Conservation (phyloP, 2,113 vertebrate species). For the Rhipidura dahli region DNA sequence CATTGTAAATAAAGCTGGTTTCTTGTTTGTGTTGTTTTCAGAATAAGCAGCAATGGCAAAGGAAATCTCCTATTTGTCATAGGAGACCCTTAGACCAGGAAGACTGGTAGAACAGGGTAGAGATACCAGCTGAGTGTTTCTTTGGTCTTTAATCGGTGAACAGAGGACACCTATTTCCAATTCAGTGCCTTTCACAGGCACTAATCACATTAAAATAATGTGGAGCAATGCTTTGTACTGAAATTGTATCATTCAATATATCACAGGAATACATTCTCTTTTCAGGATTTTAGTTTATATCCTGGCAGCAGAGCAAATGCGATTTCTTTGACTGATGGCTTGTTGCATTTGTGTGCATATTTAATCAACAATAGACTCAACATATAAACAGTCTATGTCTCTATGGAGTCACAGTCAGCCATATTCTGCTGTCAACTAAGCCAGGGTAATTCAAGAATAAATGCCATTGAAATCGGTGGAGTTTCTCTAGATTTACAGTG, state of each 20-base stretch:
- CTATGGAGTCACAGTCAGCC: neutral
- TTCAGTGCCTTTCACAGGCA: conserved; percentile 11
- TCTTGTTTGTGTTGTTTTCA: neutral
- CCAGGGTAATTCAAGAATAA: neutral
- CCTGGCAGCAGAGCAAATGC: conserved; percentile 51
- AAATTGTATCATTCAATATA: conserved; percentile 30
- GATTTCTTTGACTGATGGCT: conserved; percentile 64
- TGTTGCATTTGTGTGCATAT: conserved; percentile 56
- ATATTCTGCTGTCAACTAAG: neutral
- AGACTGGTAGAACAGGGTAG: neutral
- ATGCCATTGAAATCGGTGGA: neutral
- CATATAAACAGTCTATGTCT: conserved; percentile 12
- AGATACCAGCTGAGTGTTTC: neutral
- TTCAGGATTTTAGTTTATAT: conserved; percentile 60
- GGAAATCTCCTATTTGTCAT: neutral
- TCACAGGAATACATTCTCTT: conserved; percentile 41
- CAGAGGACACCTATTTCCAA: neutral
- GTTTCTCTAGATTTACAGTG: neutral
- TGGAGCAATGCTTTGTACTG: neutral
- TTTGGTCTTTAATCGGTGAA: neutral
- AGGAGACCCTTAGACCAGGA: neutral
- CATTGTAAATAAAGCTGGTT: neutral
- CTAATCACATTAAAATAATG: conserved; percentile 35
- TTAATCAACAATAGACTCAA: conserved; percentile 60
- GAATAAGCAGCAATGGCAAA: neutral